A percentile compares a stretch with the other conserved stretches of the same genome.
Evolutionary conservation across 2,797 vertebrate genomes (phyloP).

Genomic region (Babyrousa celebensis): DNA sequence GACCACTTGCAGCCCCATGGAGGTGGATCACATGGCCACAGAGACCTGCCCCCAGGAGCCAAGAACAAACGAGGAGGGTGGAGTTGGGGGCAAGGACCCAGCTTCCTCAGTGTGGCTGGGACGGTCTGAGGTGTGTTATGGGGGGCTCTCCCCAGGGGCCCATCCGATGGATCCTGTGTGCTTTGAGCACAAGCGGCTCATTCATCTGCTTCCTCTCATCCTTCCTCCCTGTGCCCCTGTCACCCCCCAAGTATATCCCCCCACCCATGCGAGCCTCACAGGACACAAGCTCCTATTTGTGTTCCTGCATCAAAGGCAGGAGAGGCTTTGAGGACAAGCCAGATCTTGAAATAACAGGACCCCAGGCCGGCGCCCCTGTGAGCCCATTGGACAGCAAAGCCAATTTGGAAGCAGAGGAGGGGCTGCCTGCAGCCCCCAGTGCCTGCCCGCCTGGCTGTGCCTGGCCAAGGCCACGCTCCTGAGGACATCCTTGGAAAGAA

Average conservation of each 20-base stretch:
- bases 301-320: neutral
- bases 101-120: rapidly evolving
- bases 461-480: neutral
- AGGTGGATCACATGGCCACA: neutral
- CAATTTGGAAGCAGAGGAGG: neutral
- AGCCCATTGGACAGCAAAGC: neutral
- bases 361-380: neutral
- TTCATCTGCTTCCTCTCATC: too few species aligned
- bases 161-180: neutral
- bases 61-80: neutral
- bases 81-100: neutral
- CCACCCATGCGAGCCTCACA: rapidly evolving
- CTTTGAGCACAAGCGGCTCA: rapidly evolving
- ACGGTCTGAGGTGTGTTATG: neutral
- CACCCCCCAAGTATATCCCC: neutral
- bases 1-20: neutral
- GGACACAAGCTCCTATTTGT: neutral
- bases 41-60: neutral
- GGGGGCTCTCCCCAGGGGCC: too few species aligned
- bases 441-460: neutral
- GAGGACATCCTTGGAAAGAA: neutral
- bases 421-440: neutral
- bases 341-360: neutral
- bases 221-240: neutral
- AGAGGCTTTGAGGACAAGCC: neutral